These are phyloP conservation scores for Cecidostiba fungosa DNA, from an alignment of 2,888 invertebrate species.

Conservation along the genomic window DNA sequence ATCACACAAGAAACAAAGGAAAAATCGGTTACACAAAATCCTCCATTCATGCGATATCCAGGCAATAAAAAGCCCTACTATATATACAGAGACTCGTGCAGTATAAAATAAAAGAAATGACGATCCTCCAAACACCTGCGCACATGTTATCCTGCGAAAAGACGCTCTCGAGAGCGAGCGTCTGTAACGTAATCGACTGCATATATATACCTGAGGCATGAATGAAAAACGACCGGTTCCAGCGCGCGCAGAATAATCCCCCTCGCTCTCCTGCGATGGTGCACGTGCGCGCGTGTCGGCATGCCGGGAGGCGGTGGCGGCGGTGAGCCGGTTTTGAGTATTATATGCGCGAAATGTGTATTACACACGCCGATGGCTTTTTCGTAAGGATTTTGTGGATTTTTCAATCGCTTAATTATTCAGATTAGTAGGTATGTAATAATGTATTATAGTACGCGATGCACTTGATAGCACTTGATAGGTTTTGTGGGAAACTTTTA, in stretches of 20 bases:
- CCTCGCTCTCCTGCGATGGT: background rate
- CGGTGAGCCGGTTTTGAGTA: slow-evolving; percentile 34
- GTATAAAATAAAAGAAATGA: background rate
- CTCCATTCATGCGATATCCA: background rate
- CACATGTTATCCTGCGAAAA: background rate
- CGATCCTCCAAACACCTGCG: slow-evolving; percentile 31
- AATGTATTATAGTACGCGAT: no score
- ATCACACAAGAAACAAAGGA: background rate
- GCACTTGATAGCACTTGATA: no score
- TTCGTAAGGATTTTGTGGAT: background rate
- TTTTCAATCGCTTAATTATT: background rate
- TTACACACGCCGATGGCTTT: slow-evolving; percentile 9
- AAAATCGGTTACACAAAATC: background rate
- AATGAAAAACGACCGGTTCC: slow-evolving; percentile 65
- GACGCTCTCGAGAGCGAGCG: slow-evolving; percentile 24
- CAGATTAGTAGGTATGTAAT: no score
- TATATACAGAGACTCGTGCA: background rate
- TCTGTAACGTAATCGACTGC: slow-evolving; percentile 55
- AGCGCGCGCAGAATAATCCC: slow-evolving; percentile 24
- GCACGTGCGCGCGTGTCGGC: slow-evolving; percentile 43
- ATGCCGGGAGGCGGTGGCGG: slow-evolving; percentile 48
- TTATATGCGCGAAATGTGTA: slow-evolving; percentile 12
- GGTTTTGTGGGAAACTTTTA: no score
- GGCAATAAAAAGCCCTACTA: background rate
- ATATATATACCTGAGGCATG: slow-evolving; percentile 53